A percentile compares a stretch with the other conserved stretches of the same genome.
Evolutionary conservation across 2,888 invertebrate species (phyloP).

Genomic region (Ophion costatus): DNA sequence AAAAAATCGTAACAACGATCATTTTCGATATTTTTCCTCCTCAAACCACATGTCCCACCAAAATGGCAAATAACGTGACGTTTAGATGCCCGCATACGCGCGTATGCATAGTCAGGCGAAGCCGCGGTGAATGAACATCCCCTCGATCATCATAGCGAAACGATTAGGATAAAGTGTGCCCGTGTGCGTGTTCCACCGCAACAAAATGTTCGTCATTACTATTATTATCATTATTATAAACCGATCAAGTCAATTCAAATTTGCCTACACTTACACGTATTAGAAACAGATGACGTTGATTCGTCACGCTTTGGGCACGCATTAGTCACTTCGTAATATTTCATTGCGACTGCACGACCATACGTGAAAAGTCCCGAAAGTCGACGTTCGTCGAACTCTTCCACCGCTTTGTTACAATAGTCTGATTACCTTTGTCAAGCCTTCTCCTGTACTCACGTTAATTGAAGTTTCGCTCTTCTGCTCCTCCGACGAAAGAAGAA

Average conservation of each 20-base stretch:
- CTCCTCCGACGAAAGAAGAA: neutral
- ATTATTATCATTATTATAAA: constrained; percentile 60
- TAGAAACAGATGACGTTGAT: constrained; percentile 69
- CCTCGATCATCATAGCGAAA: constrained; percentile 64
- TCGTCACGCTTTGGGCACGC: constrained; percentile 50
- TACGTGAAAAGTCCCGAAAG: constrained; percentile 45
- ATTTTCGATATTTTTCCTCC: too few relatives aligned
- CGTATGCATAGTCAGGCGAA: constrained; percentile 7
- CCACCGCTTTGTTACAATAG: neutral
- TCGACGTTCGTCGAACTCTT: constrained; percentile 35
- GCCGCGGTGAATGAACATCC: constrained; percentile 73
- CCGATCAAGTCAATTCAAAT: constrained; percentile 48
- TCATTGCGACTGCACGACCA: constrained; percentile 21
- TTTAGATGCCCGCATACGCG: too few relatives aligned
- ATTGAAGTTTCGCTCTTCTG: neutral
- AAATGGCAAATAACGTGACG: neutral
- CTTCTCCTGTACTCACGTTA: constrained; percentile 25
- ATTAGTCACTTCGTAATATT: constrained; percentile 40
- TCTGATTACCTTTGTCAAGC: constrained; percentile 31
- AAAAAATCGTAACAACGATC: too few relatives aligned
- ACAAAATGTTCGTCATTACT: constrained; percentile 58
- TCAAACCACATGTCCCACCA: too few relatives aligned
- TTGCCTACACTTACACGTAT: constrained; percentile 25
- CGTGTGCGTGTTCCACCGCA: constrained; percentile 70
- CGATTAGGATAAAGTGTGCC: constrained; percentile 74